Evolutionary conservation across 2,797 vertebrate species (phyloP), one percentile per base, ranked within the genome.

Genomic region (Leptatherina wallacei): DNA sequence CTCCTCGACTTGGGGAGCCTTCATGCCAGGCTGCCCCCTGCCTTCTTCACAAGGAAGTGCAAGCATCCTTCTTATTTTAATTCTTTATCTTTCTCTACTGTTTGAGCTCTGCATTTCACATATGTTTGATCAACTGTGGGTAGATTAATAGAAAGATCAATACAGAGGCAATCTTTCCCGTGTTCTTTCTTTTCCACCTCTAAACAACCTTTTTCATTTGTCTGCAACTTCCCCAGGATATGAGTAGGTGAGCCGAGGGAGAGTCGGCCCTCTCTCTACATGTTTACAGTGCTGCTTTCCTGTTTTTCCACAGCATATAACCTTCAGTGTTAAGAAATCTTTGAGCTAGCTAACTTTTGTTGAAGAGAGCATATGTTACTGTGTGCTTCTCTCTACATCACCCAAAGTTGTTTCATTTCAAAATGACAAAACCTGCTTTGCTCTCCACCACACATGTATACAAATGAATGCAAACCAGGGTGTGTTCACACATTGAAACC

Each of bases 1-100:
- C 51, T 62, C 64, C 12, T 73, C 12, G 11, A 62, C 60, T 71
- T 78, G 58, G 18, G 72, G 35, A 85, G 83, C 67, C 79, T 73
- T 87, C 89, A 80, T 91, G 85, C 83, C 82, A 91, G 75, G 73
- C 89, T 92, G 92, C 94, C 94, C 93, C 91, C 94, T 94, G 92
- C 88, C 88, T 90, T 87, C 65, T 24, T 24, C 30, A 71, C 7
- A 42, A 20, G 29, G 77, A 84, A 84, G 12, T 80, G 57, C 85
- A 69, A 2, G 5, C 14, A 3, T 16, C 13, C 6, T 12, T 16
- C 6, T 1, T 9, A 1, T 56, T 42, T 65, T n/a, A 22, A 18
- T 40, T 71, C 2, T 0, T 44, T 1, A 8, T 49, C 38, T 52
- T 14, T n/a, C 38, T 14, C 22, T 38, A 4, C 8, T 44, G 9